Evolutionary conservation across 2,113 vertebrate genomes (phyloP).

Genomic region (Otus sunia): DNA sequence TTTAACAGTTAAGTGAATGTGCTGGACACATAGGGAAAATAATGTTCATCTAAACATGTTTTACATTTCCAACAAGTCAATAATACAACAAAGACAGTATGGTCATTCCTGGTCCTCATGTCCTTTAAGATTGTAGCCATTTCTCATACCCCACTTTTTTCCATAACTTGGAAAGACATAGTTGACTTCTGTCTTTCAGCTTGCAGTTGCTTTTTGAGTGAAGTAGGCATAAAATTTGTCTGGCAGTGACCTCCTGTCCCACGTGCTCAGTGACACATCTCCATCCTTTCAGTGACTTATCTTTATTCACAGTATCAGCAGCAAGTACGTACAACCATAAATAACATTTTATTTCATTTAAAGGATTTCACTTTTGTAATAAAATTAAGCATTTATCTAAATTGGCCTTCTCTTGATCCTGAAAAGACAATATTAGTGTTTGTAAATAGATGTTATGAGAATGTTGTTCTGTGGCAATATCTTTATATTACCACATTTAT

Average conservation of each 20-base stretch:
- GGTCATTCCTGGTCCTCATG: neutral
- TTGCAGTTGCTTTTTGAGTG: neutral
- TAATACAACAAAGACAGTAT: neutral
- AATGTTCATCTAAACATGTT: neutral
- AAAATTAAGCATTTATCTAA: neutral
- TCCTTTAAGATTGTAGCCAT: neutral
- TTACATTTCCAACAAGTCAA: neutral
- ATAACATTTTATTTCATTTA: neutral
- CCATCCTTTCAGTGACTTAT: neutral
- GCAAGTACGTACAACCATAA: neutral
- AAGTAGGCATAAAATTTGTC: neutral
- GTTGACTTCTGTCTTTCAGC: neutral
- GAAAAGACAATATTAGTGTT: neutral
- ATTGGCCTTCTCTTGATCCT: neutral
- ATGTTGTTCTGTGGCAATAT: neutral
- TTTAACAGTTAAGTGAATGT: neutral
- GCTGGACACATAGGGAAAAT: neutral
- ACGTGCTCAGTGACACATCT: neutral
- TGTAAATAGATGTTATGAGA: neutral
- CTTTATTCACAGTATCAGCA: neutral
- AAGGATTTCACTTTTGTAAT: neutral
- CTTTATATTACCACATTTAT: neutral
- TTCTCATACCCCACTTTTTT: neutral
- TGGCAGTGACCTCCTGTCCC: neutral
- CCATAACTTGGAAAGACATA: neutral